Percentiles rank a stretch among this genome's conserved stretches.
These are phyloP conservation scores for Yponomeuta evonymella DNA, from an alignment of 2,888 invertebrate species.

Conservation along the genomic window DNA sequence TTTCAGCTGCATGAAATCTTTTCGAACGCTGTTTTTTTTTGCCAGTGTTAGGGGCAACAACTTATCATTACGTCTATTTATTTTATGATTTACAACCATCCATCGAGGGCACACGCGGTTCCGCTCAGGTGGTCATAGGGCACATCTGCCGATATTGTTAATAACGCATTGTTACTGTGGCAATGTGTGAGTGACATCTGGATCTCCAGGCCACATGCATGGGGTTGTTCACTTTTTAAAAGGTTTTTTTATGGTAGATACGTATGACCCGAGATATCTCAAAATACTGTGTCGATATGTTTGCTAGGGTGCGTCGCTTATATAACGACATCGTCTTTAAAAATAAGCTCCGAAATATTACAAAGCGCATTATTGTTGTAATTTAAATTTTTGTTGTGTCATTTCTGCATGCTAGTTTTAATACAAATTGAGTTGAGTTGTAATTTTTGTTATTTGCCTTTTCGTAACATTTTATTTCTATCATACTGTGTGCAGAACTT, in stretches of 20 bases:
- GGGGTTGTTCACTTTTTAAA: not conserved
- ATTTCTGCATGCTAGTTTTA: too few species aligned
- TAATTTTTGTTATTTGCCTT: too few species aligned
- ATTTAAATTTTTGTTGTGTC: too few species aligned
- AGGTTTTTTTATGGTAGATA: not conserved
- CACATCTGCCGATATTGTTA: slow-evolving; percentile 63
- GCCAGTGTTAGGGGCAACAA: not conserved
- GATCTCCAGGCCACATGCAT: not conserved
- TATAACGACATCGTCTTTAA: not conserved
- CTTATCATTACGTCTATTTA: not conserved
- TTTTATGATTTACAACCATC: slow-evolving; percentile 21
- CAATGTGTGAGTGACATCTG: slow-evolving; percentile 20
- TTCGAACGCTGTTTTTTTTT: not conserved
- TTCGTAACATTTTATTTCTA: too few species aligned
- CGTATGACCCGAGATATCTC: not conserved
- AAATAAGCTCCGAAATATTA: not conserved
- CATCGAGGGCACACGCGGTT: slow-evolving; percentile 28
- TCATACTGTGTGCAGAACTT: too few species aligned
- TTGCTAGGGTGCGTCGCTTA: not conserved
- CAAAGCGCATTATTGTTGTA: too few species aligned
- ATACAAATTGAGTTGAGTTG: too few species aligned
- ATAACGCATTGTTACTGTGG: slow-evolving; percentile 55
- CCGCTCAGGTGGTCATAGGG: slow-evolving; percentile 56
- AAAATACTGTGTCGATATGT: not conserved
- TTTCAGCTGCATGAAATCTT: not conserved